phyloP scores from a whole-genome alignment of 2,113 vertebrate species.

The Anthoscopus minutus region DNA sequence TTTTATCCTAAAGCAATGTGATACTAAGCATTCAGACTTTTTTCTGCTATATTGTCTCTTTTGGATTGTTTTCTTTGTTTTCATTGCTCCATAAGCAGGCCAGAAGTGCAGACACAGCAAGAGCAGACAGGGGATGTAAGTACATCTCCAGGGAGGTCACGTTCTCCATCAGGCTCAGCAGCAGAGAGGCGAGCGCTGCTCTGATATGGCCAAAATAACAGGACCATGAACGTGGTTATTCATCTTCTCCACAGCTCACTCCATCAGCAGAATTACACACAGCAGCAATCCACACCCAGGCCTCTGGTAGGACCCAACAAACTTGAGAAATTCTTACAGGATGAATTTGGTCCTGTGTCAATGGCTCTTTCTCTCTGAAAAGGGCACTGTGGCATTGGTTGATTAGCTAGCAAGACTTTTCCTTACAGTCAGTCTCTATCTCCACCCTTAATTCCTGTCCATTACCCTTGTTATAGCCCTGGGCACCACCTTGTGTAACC shows the following conservation, averaged over 20 bases:
- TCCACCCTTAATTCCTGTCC: neutral
- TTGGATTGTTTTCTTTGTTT: neutral
- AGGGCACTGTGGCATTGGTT: neutral
- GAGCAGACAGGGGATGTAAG: neutral
- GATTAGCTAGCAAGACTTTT: neutral
- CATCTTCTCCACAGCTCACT: neutral
- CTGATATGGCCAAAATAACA: rapidly evolving
- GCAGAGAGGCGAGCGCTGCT: rapidly evolving
- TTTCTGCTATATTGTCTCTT: neutral
- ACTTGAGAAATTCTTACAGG: neutral
- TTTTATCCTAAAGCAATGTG: neutral
- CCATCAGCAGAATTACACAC: neutral
- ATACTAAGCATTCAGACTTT: neutral
- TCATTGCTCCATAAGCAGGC: rapidly evolving
- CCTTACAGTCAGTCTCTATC: neutral
- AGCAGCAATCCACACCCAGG: neutral
- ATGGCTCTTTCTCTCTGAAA: neutral
- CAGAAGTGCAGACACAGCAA: neutral
- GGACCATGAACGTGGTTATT: rapidly evolving
- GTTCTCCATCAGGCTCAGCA: neutral
- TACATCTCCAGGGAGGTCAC: rapidly evolving
- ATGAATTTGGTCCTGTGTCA: neutral
- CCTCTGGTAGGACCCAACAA: neutral
- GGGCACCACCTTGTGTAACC: neutral
- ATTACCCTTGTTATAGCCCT: neutral